phyloP scores from a whole-genome alignment of 2,797 vertebrate species.

The Danio tinwini region DNA sequence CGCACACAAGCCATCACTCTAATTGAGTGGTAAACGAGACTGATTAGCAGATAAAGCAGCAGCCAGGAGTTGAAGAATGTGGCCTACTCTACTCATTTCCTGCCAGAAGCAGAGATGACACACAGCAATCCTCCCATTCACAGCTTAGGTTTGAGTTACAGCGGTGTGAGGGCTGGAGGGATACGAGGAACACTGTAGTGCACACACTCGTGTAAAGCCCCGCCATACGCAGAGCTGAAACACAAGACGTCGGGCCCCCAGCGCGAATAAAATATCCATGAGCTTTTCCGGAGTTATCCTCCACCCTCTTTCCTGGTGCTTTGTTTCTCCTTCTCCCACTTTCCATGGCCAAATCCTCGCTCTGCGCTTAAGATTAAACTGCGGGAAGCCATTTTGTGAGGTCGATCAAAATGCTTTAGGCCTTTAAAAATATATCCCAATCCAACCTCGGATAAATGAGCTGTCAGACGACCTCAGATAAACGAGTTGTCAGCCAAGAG shows the following conservation, averaged over 20 bases:
- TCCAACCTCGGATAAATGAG: conserved; percentile 23
- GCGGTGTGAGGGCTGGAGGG: conserved; percentile 25
- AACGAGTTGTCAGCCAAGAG: conserved; percentile 28
- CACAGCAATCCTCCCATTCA: conserved; percentile 44
- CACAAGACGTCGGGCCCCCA: conserved; percentile 48
- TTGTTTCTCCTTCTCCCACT: conserved; percentile 15
- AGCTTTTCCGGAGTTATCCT: conserved; percentile 53
- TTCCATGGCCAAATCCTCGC: conserved; percentile 4
- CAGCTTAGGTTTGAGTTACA: conserved; percentile 54
- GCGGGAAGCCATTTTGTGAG: conserved; percentile 45
- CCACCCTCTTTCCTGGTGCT: conserved; percentile 21
- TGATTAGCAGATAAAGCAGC: conserved; percentile 11
- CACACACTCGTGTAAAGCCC: conserved; percentile 37
- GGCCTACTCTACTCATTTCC: conserved; percentile 22
- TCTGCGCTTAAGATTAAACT: conserved; percentile 24
- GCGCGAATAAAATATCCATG: conserved; percentile 58
- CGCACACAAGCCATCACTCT: not conserved
- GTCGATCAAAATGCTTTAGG: conserved; percentile 6
- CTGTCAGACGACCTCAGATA: conserved; percentile 10
- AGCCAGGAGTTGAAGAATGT: conserved; percentile 15
- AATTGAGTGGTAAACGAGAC: conserved; percentile 17
- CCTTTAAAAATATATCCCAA: conserved; percentile 22
- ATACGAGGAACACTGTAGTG: conserved; percentile 30
- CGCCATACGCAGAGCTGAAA: conserved; percentile 43
- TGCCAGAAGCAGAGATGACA: conserved; percentile 38